Base-by-base conservation (phyloP, 2,113 vertebrate species). In the Dendrocopos noguchii region DNA sequence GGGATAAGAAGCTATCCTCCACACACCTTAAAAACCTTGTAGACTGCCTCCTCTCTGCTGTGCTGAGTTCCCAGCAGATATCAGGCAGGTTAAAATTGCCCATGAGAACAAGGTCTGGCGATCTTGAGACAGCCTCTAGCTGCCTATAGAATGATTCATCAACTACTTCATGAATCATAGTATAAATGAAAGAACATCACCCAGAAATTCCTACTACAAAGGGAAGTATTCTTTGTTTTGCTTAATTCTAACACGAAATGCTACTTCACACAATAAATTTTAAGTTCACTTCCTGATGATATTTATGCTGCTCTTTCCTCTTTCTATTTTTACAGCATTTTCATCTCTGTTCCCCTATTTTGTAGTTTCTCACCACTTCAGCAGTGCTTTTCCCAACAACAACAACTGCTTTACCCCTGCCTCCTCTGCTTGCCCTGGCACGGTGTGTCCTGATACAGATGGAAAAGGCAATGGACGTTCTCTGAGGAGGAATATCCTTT, bases 261-360 rank as follows among this genome's bases (percentile, higher is more conserved):
- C 15, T 65, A 52, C 74, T 75, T 74, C 74, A 60, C 55, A 55
- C 31, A 52, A 65, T 57, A 82, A 92, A 64, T 80, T 70, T 82
- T 66, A 52, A 0, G 1, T 63, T 90, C 15, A 3, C 46, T 67
- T 87, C n/a, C 72, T 82, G 67, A 20, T 55, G 33, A 34, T 66
- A 44, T 50, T 72, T 66, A 44, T 36, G n/a, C 50, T 29, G 15
- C 21, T 70, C n/a, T 73, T 72, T 68, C n/a, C 64, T 73, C 19
- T n/a, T 33, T 36, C 67, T 66, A 60, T 64, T 93, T 82, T 89
- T 74, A 74, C n/a, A 83, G 24, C 31, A 71, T 66, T 95, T 91
- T 66, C 28, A 33, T 42, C 33, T 87, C 9, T 1, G 1, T 66
- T 87, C 19, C 68, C 25, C 31, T 6, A 20, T 71, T 52, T 67